These are phyloP conservation scores for Anser brachyrhynchus DNA, from an alignment of 2,113 vertebrate species.

Conservation along the genomic window DNA sequence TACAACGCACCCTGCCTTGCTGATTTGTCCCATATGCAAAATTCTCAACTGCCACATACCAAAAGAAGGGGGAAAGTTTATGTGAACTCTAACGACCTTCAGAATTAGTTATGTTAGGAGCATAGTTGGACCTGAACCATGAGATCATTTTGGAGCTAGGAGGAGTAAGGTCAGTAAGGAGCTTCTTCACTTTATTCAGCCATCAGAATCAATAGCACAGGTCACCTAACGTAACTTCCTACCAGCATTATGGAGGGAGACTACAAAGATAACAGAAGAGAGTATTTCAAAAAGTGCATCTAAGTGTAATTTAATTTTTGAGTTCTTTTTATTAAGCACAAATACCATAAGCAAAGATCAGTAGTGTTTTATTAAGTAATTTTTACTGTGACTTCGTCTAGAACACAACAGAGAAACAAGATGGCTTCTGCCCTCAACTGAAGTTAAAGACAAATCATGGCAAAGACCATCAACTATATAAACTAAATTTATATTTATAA, in stretches of 20 bases:
- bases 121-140: background rate
- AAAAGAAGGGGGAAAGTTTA: background rate
- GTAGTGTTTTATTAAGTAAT: background rate
- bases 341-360: background rate
- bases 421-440: background rate
- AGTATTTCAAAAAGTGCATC: background rate
- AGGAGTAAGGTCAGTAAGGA: background rate
- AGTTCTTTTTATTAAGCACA: background rate
- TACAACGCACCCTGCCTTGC: background rate
- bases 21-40: background rate
- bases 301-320: background rate
- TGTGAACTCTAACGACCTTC: background rate
- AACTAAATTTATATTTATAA: background rate
- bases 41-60: background rate
- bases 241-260: background rate
- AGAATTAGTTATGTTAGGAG: background rate
- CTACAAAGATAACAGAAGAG: background rate
- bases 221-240: background rate
- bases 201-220: background rate
- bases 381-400: background rate
- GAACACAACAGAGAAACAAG: background rate
- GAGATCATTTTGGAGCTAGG: fast-evolving
- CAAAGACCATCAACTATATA: background rate
- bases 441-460: background rate
- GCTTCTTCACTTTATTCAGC: background rate